These are phyloP conservation scores for Amiota communis DNA, from an alignment of 2,888 invertebrate genomes.

Conservation along the genomic window DNA sequence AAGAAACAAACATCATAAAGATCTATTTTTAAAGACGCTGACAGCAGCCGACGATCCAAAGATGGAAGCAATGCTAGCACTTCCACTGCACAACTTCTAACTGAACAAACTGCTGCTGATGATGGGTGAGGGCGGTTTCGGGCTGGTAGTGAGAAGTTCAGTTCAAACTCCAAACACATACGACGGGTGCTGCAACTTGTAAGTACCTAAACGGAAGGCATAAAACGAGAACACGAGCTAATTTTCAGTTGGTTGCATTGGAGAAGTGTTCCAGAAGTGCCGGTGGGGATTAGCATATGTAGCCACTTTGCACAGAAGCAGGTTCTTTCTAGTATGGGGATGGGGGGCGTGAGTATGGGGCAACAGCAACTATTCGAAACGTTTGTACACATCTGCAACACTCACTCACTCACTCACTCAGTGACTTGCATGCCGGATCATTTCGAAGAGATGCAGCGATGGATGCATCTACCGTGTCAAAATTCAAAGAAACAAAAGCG, in stretches of 20 bases:
- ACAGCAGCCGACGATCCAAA: conserved; percentile 37
- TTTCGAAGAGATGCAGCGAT: background rate
- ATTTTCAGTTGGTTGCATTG: background rate
- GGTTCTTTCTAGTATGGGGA: background rate
- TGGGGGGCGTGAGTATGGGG: conserved; percentile 1
- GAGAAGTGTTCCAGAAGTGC: conserved; percentile 28
- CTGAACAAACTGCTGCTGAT: conserved; percentile 34
- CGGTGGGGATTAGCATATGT: conserved; percentile 48
- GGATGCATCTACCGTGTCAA: conserved; percentile 51
- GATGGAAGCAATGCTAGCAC: conserved; percentile 24
- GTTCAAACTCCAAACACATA: conserved; percentile 44
- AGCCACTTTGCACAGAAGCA: conserved; percentile 54
- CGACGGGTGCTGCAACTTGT: conserved; percentile 7
- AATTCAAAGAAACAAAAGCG: conserved; percentile 66
- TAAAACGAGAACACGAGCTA: conserved; percentile 23
- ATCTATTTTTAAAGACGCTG: conserved; percentile 60
- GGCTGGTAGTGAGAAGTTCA: background rate
- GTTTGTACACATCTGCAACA: too few species aligned
- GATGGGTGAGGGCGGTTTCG: background rate
- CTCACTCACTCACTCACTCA: too few species aligned
- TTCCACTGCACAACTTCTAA: conserved; percentile 25
- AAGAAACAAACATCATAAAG: conserved; percentile 59
- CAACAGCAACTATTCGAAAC: too few species aligned
- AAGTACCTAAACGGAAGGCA: conserved; percentile 15
- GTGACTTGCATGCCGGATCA: too few species aligned